phyloP scores from a whole-genome alignment of 1,140 invertebrate genomes.

The Mya arenaria region DNA sequence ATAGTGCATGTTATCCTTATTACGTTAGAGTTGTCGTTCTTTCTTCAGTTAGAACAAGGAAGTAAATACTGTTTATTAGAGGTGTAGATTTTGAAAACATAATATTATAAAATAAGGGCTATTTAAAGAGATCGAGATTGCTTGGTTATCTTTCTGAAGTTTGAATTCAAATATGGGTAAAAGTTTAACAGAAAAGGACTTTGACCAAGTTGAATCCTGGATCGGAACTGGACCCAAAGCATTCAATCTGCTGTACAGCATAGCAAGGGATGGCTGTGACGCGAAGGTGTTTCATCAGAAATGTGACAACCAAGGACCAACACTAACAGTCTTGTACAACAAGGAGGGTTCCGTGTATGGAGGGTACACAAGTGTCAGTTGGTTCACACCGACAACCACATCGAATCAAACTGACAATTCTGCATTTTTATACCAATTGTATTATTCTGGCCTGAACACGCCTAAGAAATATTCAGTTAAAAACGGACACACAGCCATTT shows the following conservation, averaged over 20 bases:
- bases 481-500: neutral
- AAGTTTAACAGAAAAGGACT: too few species aligned
- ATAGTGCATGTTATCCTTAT: too few species aligned
- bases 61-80: too few species aligned
- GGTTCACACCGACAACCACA: slow-evolving; percentile 31
- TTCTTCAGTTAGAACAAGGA: too few species aligned
- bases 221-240: slow-evolving; percentile 8
- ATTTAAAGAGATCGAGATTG: too few species aligned
- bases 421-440: neutral
- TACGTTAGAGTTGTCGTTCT: too few species aligned
- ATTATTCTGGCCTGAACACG: neutral
- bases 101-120: too few species aligned
- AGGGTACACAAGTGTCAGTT: slow-evolving; percentile 46
- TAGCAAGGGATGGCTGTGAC: slow-evolving; percentile 40
- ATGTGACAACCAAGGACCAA: slow-evolving; percentile 56
- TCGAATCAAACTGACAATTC: neutral
- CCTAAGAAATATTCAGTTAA: neutral
- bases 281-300: slow-evolving; percentile 49
- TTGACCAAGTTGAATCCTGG: slow-evolving; percentile 27
- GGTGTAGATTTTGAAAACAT: too few species aligned
- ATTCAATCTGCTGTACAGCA: slow-evolving; percentile 54
- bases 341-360: slow-evolving; percentile 54
- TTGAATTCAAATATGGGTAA: too few species aligned
- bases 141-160: too few species aligned
- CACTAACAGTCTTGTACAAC: slow-evolving; percentile 56